Base-by-base conservation (phyloP, 2,888 invertebrate genomes). In the Perizoma flavofasciatum region DNA sequence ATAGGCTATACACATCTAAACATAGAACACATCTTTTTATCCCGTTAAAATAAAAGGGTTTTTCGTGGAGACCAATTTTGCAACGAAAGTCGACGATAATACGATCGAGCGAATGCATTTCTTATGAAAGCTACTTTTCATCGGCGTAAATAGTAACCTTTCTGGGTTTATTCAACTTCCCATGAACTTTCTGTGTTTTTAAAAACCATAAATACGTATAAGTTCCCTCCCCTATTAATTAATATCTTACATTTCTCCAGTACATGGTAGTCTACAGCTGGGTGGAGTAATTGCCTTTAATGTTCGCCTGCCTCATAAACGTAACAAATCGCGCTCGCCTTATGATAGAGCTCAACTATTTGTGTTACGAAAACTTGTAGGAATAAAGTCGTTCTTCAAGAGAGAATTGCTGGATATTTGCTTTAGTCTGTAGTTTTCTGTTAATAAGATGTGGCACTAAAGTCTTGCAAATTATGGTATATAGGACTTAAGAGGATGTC, bases 261-360 rank as follows among this genome's bases (percentile, higher is more conserved):
- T 48, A 33, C 34, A 9, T 44, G 37, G 33, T 51, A 50, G 51
- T 56, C 43, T 49, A 47, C 55, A 55, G 51, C 50, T 51, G 61
- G 61, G 52, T 10, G 41, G 40, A 59, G 63, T 65, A 67, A 68
- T 67, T 65, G 65, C 43, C 59, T 59, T 53, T 66, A 66, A 66
- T 66, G 66, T 51, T 44, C 50, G 47, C 32, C 65, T 54, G 66
- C 55, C 63, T 52, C 63, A 60, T 65, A 67, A 67, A 65, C 37
- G 37, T 65, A 57, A 68, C 55, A 56, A 67, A 68, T 63, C 61
- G 61, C 55, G 35, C 34, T 22, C 40, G 41, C 44, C 39, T 46
- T 55, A 57, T 64, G 61, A 64, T 59, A 52, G 39, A 61, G 46
- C 57, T 41, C 43, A 45, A 50, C 59, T 48, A 59, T 63, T 59